Base-by-base conservation (phyloP, 2,888 invertebrate genomes). In the Cantharis rustica region DNA sequence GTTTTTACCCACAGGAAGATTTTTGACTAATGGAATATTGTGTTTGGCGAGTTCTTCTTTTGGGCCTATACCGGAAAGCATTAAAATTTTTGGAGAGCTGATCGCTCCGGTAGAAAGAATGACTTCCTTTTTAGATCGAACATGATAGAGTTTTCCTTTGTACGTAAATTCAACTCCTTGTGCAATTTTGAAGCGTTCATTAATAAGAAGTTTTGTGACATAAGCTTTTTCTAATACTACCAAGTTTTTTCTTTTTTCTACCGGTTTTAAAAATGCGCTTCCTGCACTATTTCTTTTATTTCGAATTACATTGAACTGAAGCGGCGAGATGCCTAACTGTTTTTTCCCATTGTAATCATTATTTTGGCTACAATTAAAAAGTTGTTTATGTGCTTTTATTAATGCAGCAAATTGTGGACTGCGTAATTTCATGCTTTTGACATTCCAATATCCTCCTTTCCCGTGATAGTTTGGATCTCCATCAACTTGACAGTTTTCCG, bases 381-480 rank as follows among this genome's bases (percentile, higher is more conserved):
- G 80, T 80, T 88, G 86, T 76, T 84, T 81, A 2, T 89, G 89
- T 27, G 88, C 88, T 23, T 84, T 79, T 10, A 88, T 71, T 77
- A 88, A 87, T 3, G 84, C 81, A 3, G 85, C 82, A 4, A 90
- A 81, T 16, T 88, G 88, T 2, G 89, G 87, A 27, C 88, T 88
- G 86, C 88, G 90, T 0, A 91, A 88, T 85, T 93, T 90, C 84
- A 93, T 91, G 0, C 93, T 90, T 69, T 89, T 91, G 62, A 93
- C 47, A n/a, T 47, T 47, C 47, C 47, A 84, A 10, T 90, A 90
- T 0, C 95, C 95, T 16, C 91, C 90, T 9, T 88, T 89, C 73
- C 89, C 90, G 87, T 93, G 92, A 81, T 91, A 92, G 5, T 85
- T 86, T n/a, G 91, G 88, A 63, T 86, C 82, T 63, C 9, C 11